These are phyloP conservation scores for Tragelaphus oryx DNA, from an alignment of 2,797 vertebrate genomes.

Conservation along the genomic window DNA sequence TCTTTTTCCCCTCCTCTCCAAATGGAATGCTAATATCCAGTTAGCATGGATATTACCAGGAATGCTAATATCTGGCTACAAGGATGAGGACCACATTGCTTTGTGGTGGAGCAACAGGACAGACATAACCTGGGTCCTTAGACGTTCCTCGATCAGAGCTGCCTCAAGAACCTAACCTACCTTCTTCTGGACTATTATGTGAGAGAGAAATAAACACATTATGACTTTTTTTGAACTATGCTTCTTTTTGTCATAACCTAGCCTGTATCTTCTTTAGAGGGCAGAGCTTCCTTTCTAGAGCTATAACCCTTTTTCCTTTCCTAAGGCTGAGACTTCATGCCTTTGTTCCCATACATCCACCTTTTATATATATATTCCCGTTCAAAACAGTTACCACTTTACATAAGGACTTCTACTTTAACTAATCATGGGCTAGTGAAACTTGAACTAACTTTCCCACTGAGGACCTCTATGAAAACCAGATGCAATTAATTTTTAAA, in stretches of 20 bases:
- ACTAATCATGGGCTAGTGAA: neutral
- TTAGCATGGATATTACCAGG: neutral
- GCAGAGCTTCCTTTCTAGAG: neutral
- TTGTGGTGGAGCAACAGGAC: neutral
- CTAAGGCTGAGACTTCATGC: neutral
- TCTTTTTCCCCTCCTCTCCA: neutral
- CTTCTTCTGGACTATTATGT: neutral
- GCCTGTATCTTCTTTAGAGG: neutral
- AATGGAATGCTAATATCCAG: neutral
- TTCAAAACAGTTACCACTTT: neutral
- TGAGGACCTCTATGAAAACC: neutral
- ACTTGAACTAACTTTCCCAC: neutral
- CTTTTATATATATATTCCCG: neutral
- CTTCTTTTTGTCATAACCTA: neutral
- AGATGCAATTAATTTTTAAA: neutral
- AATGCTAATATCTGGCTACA: neutral
- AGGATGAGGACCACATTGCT: neutral
- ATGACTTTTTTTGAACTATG: neutral
- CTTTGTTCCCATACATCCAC: neutral
- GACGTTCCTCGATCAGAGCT: neutral
- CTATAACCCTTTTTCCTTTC: neutral
- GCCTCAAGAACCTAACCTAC: neutral
- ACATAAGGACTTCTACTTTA: neutral
- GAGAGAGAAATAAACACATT: neutral
- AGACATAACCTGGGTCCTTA: neutral